Percentiles rank a stretch among this genome's conserved stretches.
Conservation (phyloP, 1,140 invertebrate species). For the Drosophila virilis region DNA sequence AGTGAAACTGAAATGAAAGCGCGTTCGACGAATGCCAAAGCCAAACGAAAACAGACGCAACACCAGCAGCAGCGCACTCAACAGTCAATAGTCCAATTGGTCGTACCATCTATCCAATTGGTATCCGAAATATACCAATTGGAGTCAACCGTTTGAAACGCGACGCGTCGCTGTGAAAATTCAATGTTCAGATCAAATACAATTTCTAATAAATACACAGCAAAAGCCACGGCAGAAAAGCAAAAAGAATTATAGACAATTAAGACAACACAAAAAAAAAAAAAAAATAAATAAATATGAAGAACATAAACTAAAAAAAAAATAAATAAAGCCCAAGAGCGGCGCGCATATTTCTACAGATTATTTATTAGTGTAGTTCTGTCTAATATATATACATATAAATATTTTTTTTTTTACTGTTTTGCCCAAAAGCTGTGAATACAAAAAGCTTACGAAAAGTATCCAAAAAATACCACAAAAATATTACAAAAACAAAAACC, state of each 20-base stretch:
- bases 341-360: slow-evolving; percentile 38
- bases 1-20: slow-evolving; percentile 81
- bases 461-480: slow-evolving; percentile 22
- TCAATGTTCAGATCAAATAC: slow-evolving; percentile 25
- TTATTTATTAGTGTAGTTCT: slow-evolving; percentile 39
- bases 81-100: slow-evolving; percentile 30
- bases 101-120: neutral
- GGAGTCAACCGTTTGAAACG: slow-evolving; percentile 15
- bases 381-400: neutral
- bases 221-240: neutral
- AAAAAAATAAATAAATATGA: slow-evolving; percentile 1
- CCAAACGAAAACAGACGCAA: slow-evolving; percentile 30
- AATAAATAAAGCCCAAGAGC: slow-evolving; percentile 34
- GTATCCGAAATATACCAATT: slow-evolving; percentile 8
- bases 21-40: slow-evolving; percentile 58
- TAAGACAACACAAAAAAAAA: slow-evolving; percentile 7
- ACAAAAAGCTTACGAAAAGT: slow-evolving; percentile 40
- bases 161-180: slow-evolving; percentile 9
- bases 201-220: slow-evolving; percentile 33
- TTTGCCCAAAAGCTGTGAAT: slow-evolving; percentile 32
- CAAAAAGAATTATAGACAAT: neutral
- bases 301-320: slow-evolving; percentile 13
- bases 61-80: slow-evolving; percentile 17
- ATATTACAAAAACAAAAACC: slow-evolving; percentile 26
- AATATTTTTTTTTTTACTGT: slow-evolving; percentile 6